Percentiles rank a stretch among this genome's conserved stretches.
phyloP scores from a whole-genome alignment of 2,113 vertebrate species.

The Spea bombifrons region DNA sequence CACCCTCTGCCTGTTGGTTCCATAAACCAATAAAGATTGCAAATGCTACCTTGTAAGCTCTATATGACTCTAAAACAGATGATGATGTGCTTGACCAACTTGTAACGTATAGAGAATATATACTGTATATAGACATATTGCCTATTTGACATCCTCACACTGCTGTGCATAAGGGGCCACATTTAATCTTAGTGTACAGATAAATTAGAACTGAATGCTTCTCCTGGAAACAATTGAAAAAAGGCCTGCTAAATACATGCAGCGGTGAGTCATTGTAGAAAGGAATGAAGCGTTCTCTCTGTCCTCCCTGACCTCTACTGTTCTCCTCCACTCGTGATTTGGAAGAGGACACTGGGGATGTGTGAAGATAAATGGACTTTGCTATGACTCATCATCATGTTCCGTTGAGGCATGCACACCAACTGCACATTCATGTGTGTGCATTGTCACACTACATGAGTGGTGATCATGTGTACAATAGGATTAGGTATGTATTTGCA shows the following conservation, averaged over 20 bases:
- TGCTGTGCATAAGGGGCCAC: too few species aligned
- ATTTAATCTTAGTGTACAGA: background rate
- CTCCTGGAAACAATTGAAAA: background rate
- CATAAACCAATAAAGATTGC: too few species aligned
- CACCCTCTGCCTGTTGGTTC: too few species aligned
- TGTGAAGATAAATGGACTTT: slow-evolving; percentile 15
- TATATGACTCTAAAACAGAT: too few species aligned
- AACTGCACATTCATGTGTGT: background rate
- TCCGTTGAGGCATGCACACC: background rate
- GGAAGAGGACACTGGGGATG: slow-evolving; percentile 1
- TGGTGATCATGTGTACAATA: too few species aligned
- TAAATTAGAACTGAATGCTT: background rate
- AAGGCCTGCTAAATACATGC: background rate
- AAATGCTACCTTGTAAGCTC: too few species aligned
- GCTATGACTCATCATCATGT: slow-evolving; percentile 1
- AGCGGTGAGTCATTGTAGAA: slow-evolving; percentile 2
- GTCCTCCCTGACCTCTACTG: slow-evolving; percentile 14
- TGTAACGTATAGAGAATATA: too few species aligned
- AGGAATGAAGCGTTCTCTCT: slow-evolving; percentile 2
- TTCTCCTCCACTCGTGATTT: slow-evolving; percentile 15
- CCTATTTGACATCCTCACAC: too few species aligned
- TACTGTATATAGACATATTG: too few species aligned
- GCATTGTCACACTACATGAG: too few species aligned
- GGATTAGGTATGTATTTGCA: too few species aligned
- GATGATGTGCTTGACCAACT: too few species aligned